A percentile compares a stretch with the other conserved stretches of the same genome.
Conservation (phyloP, 2,888 invertebrate genomes). For the Ophion slaviceki region DNA sequence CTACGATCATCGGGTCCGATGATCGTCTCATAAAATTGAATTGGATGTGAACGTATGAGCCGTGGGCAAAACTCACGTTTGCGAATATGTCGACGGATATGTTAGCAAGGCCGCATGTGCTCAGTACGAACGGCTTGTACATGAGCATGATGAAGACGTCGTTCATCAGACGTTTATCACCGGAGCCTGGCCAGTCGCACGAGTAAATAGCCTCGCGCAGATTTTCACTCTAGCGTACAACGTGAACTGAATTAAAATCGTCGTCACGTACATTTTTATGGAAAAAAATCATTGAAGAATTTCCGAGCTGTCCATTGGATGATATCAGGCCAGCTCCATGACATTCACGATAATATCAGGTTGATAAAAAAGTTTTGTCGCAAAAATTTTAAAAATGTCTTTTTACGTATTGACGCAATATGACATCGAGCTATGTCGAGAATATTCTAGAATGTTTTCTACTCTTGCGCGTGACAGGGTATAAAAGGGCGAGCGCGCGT, state of each 20-base stretch:
- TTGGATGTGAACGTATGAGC: background rate
- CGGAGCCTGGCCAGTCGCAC: slow-evolving; percentile 56
- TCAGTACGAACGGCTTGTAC: slow-evolving; percentile 52
- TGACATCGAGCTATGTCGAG: too few relatives aligned
- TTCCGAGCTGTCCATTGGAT: background rate
- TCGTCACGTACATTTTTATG: too few relatives aligned
- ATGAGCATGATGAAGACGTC: slow-evolving; percentile 58
- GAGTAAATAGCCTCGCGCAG: slow-evolving; percentile 52
- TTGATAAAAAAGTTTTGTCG: too few relatives aligned
- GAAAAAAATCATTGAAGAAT: background rate
- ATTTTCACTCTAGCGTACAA: slow-evolving; percentile 46
- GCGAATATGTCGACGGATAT: slow-evolving; percentile 65
- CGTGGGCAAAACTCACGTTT: slow-evolving; percentile 45
- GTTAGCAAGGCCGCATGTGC: slow-evolving; percentile 46
- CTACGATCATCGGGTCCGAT: too few relatives aligned
- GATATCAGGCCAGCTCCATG: too few relatives aligned
- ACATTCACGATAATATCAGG: too few relatives aligned
- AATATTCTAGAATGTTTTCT: too few relatives aligned
- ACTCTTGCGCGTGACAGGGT: too few relatives aligned
- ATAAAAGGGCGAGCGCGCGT: too few relatives aligned
- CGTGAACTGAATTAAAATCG: background rate
- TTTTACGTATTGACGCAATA: too few relatives aligned
- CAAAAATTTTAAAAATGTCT: too few relatives aligned
- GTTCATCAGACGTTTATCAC: slow-evolving; percentile 48
- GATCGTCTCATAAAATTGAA: background rate